Percentiles rank a stretch among this genome's conserved stretches.
These are phyloP conservation scores for Sebastes iracundus DNA, from an alignment of 2,797 vertebrate genomes.

Conservation along the genomic window DNA sequence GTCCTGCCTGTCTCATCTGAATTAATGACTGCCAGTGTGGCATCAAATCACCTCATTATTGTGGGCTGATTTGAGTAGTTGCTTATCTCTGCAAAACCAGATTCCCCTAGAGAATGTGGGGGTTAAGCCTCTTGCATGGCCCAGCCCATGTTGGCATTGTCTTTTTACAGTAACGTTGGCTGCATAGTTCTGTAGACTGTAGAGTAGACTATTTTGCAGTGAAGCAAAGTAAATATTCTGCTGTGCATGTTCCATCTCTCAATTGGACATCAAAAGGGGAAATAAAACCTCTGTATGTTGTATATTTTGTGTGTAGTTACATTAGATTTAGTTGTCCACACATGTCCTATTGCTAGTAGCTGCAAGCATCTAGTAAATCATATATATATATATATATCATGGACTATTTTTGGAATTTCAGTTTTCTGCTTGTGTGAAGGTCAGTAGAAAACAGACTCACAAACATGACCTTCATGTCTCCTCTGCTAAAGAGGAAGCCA, in stretches of 20 bases:
- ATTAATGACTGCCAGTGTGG: constrained; percentile 55
- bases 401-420: constrained; percentile 29
- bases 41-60: constrained; percentile 56
- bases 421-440: constrained; percentile 32
- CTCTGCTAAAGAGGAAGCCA: constrained; percentile 59
- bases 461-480: constrained; percentile 63
- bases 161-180: background rate
- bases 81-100: constrained; percentile 59
- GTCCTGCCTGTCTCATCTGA: constrained; percentile 48
- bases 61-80: constrained; percentile 40
- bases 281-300: background rate
- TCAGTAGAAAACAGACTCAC: constrained; percentile 28
- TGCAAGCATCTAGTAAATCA: constrained; percentile 3
- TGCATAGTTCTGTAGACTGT: background rate
- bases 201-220: background rate
- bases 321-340: background rate
- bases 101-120: constrained; percentile 20
- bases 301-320: background rate
- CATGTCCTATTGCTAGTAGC: background rate
- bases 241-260: background rate
- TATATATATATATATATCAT: background rate
- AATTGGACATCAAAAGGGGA: background rate
- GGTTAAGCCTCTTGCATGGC: background rate
- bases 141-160: constrained; percentile 2
- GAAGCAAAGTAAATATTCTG: background rate